Base-by-base conservation (phyloP, 1,140 invertebrate genomes). In the Drosophila santomea region DNA sequence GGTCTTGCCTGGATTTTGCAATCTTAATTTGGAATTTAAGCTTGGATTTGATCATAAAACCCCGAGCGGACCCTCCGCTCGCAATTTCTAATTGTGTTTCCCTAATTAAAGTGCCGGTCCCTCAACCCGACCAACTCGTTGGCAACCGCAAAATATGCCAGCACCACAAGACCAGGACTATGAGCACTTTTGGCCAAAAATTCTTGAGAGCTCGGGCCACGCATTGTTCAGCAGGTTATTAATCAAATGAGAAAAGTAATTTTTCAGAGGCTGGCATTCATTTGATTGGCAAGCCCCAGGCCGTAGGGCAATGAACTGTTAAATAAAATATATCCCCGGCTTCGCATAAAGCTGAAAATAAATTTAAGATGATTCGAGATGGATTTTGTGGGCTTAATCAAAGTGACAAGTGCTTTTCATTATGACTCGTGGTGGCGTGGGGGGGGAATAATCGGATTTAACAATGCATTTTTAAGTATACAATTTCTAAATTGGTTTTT, bases 21-120 rank as follows among this genome's bases (percentile, higher is more conserved):
- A 72, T 67, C 67, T 71, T 52, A 47, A 69, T 81, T 84, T 74
- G 47, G 77, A 81, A 78, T 82, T 86, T 78, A 74, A 81, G 56
- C 32, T 44, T 17, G 44, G 43, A 69, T 71, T 57, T 68, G 63
- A 41, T 51, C 57, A 47, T 67, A 50, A 76, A 76, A 72, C 32
- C 64, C 61, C 41, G 10, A 25, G 17, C 17, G 2, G 32, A 55
- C 57, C 45, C 60, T 69, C 71, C 25, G 48, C 50, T 43, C 50
- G 1, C 25, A 55, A 59, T 56, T 66, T 64, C 17, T 54, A 80
- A 63, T 73, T 80, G 41, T n/a, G 35, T 55, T 68, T 58, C 44
- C 23, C 57, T 67, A 85, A 85, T 84, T 76, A 85, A 75, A 66
- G 57, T 57, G 35, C 52, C 48, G 23, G 32, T 45, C 50, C 45